phyloP scores from a whole-genome alignment of 1,140 invertebrate genomes.

The Vanessa tameamea region DNA sequence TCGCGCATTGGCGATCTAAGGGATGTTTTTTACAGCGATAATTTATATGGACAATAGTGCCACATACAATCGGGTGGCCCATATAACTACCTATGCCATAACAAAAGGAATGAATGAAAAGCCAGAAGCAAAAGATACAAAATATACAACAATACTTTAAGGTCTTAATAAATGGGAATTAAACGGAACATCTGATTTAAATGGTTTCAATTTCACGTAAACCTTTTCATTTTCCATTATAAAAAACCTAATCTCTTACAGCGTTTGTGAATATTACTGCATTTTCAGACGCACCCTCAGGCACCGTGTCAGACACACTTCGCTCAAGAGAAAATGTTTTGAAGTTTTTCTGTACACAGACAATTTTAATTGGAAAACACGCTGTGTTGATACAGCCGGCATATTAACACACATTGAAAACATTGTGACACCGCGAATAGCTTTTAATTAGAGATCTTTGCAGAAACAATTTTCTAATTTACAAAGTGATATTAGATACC shows the following conservation, averaged over 20 bases:
- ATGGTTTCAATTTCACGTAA: not conserved
- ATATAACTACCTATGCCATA: too few species aligned
- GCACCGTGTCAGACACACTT: slow-evolving; percentile 9
- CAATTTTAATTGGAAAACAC: slow-evolving; percentile 26
- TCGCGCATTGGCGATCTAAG: too few species aligned
- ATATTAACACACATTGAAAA: slow-evolving; percentile 5
- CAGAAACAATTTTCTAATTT: not conserved
- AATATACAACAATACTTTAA: too few species aligned
- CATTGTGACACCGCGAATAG: not conserved
- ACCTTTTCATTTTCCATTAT: not conserved
- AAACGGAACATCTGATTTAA: too few species aligned
- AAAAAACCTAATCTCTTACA: not conserved
- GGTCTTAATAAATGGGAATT: too few species aligned
- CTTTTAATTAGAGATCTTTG: not conserved
- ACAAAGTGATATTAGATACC: too few species aligned
- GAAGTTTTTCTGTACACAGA: slow-evolving; percentile 8
- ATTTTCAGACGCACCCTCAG: not conserved
- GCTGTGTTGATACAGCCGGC: not conserved
- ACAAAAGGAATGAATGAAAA: too few species aligned
- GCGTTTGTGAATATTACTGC: not conserved
- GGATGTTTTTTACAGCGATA: too few species aligned
- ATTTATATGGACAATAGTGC: too few species aligned
- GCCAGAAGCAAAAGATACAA: too few species aligned
- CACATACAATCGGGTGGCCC: too few species aligned
- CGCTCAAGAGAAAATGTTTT: not conserved